Evolutionary conservation across 2,113 vertebrate species (phyloP).

Genomic region (Globicephala melas): DNA sequence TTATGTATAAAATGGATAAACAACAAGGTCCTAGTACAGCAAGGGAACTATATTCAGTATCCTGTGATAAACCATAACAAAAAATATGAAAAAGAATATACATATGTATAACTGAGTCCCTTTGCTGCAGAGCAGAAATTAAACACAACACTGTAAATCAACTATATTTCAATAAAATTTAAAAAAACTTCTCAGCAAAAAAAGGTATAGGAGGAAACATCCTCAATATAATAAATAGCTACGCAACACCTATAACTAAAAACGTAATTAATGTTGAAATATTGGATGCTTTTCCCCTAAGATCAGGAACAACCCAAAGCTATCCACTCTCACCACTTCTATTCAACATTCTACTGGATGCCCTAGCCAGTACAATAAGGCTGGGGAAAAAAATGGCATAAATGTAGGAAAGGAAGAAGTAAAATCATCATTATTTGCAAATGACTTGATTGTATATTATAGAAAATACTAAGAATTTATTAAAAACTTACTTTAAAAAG

Average conservation of each 20-base stretch:
- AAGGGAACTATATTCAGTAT: no score
- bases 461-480: background rate
- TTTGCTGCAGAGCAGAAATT: no score
- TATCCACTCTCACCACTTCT: background rate
- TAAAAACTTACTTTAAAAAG: background rate
- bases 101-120: no score
- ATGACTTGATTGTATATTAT: background rate
- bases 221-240: background rate
- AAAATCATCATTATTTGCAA: background rate
- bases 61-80: no score
- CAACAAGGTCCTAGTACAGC: no score
- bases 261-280: background rate
- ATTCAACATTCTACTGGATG: background rate
- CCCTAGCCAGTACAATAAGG: background rate
- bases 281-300: background rate
- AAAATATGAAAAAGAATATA: no score
- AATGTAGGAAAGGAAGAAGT: background rate
- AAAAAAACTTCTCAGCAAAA: background rate
- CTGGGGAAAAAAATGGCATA: background rate
- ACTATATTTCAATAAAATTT: no score
- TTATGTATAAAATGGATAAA: no score
- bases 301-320: background rate
- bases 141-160: no score
- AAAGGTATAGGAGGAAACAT: background rate
- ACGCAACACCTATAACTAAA: background rate